Base-by-base conservation (phyloP, 2,113 vertebrate genomes). In the Narcine bancroftii region DNA sequence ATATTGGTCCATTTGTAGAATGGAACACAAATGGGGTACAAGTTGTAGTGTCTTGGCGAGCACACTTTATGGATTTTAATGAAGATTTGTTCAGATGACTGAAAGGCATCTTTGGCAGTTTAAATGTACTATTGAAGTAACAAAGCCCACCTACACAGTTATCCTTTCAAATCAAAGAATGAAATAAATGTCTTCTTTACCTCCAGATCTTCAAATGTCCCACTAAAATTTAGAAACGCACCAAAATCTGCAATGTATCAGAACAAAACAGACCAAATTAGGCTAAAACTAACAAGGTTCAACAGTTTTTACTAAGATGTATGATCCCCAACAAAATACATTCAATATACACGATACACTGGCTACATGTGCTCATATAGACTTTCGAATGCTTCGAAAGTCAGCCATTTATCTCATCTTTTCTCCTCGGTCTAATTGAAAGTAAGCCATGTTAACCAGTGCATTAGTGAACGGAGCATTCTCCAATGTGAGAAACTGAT, bases 171-270 rank as follows among this genome's bases (percentile, higher is more conserved):
- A 17, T 24, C 33, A 87, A 36, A 60, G 17, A 15, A 87, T 87
- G 56, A 87, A 7, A 60, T 60, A 60, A 21, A 60, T n/a, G 56
- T 87, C 19, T 87, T 19, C 45, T 21, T 92, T 83, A 92, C 92
- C 92, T 92, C 76, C 3, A 19, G 6, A n/a, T 92, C 65, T 91
- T 76, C 85, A 89, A 73, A 73, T 3, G 96, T 95, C 94, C 95
- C 96, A 94, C 94, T 96, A 94, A 96, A 94, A 93, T 96, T 96
- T 93, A 95, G 95, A 94, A 96, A 95, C 63, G 95, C 94, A 89
- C 95, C 96, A 95, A 94, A 93, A 92, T 96, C 97, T 97, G 95
- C 33, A 95, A 97, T 13, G 96, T 95, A 93, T 94, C 95, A 95
- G 94, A 95, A 93, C 93, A 89, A 93, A 53, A 95, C 63, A 93